Base-by-base conservation (phyloP, 1,140 invertebrate species). In the Halotydeus destructor region DNA sequence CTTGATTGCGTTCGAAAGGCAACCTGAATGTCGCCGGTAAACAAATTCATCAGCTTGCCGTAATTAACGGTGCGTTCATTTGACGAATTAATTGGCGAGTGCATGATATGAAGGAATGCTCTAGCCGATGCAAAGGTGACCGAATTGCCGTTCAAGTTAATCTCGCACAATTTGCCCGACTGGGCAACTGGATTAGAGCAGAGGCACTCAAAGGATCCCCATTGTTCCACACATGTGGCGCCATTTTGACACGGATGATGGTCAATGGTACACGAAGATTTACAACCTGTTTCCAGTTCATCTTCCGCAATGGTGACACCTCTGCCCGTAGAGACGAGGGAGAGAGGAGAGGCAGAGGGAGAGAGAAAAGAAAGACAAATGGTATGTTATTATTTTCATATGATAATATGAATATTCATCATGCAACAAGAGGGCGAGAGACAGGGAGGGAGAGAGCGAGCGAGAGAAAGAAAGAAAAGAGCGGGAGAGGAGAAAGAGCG, bases 211-310 rank as follows among this genome's bases (percentile, higher is more conserved):
- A 86, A 89, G 11, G 74, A 77, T 30, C 79, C 84, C 85, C 85
- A 93, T 2, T 80, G 64, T 60, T 93, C 85, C 49, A 82, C 76
- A 60, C 85, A 93, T 45, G 69, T 72, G 0, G 79, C 84, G 24
- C 75, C 79, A 58, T 93, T 88, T 60, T 79, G 71, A 58, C 85
- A 93, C 18, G 85, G 84, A 56, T 86, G 85, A 0, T 83, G 80
- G 49, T 83, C 79, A n/a, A n/a, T n/a, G n/a, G n/a, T n/a, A 62
- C 85, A 93, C 0, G 79, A 85, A 3, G 84, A 82, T 55, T 80
- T 82, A 55, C 85, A 93, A 55, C 85, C 81, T 57, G 78, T 79
- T 28, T 83, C 81, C 41, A 91, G 53, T 14, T 53, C 54, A 28
- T 21, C 43, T 44, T 34, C 52, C 54, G 33, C 1, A 32, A 39